Evolutionary conservation across 2,888 invertebrate species (phyloP), one percentile per base, ranked within the genome.

Genomic region (Limenitis camilla): DNA sequence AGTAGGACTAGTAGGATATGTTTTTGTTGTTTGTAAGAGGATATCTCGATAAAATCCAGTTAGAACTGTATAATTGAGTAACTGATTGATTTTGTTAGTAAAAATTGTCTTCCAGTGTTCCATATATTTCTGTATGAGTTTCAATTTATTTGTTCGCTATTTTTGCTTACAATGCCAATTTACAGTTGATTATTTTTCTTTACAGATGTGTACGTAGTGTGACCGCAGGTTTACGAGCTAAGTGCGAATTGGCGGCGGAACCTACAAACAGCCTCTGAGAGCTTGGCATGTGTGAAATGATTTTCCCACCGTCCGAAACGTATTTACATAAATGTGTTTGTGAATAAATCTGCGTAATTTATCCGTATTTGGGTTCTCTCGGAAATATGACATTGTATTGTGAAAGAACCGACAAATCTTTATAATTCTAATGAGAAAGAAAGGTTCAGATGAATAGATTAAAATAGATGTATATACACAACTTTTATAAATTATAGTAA

Each of bases 181-280:
- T 9, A 28, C 27, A 40, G 5, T 45, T 45, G 28, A 45, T 45
- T 45, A 45, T 45, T 29, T 29, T 11, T 5, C 36, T 45, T 45
- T 45, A 45, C 30, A 30, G 35, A 28, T 28, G 7, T 11, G 31
- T 42, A 46, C 46, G 47, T 46, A 19, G 38, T 49, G 65, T 68
- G 71, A 79, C 81, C 81, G 69, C 81, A 81, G 65, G 58, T 77
- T 81, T 81, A 81, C 70, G 74, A 71, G 62, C 53, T 58, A 53
- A 63, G 59, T 61, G 70, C 66, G 74, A 74, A 79, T 81, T 80
- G 78, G 74, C 69, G 76, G 75, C 73, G 72, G 74, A 70, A 71
- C 71, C 42, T 46, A 52, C 55, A 54, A 72, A 78, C 76, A 69
- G 74, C 78, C 67, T 68, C 38, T 46, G 45, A 66, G 64, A 68